Conservation (phyloP, 2,888 invertebrate species). For the Harpagoxenus sublaevis region DNA sequence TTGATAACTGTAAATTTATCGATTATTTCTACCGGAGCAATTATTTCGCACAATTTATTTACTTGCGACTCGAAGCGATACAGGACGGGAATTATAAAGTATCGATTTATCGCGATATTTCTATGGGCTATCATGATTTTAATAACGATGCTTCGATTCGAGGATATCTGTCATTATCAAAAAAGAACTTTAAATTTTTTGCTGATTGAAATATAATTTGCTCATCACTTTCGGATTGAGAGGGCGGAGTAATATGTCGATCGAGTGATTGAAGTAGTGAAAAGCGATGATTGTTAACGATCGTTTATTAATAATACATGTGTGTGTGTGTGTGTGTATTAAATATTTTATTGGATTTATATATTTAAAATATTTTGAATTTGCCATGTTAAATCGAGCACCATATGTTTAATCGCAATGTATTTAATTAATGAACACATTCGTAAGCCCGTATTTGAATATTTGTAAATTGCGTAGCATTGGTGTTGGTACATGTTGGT, state of each 20-base stretch:
- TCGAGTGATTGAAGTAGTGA: not conserved
- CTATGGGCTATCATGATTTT: not conserved
- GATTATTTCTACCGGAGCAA: not conserved
- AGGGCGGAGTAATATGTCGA: not conserved
- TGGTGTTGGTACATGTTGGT: not conserved
- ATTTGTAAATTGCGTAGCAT: not conserved
- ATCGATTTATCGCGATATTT: not conserved
- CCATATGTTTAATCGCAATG: not conserved
- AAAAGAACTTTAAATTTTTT: not conserved
- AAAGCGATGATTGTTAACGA: not conserved
- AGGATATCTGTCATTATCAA: not conserved
- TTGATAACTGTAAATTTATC: not conserved
- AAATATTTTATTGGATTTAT: constrained; percentile 4
- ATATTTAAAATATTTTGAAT: not conserved
- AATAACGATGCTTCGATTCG: not conserved
- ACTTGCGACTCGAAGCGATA: not conserved
- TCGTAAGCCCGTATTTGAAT: not conserved
- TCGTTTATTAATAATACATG: not conserved
- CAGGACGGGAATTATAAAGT: not conserved
- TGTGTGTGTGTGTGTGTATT: too few species aligned
- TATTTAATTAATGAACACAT: not conserved
- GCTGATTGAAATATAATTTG: not conserved
- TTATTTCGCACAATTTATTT: not conserved
- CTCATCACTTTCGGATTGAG: not conserved
- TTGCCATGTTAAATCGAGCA: not conserved